Evolutionary conservation across 2,797 vertebrate species (phyloP).

Genomic region (Eulemur rubriventer): DNA sequence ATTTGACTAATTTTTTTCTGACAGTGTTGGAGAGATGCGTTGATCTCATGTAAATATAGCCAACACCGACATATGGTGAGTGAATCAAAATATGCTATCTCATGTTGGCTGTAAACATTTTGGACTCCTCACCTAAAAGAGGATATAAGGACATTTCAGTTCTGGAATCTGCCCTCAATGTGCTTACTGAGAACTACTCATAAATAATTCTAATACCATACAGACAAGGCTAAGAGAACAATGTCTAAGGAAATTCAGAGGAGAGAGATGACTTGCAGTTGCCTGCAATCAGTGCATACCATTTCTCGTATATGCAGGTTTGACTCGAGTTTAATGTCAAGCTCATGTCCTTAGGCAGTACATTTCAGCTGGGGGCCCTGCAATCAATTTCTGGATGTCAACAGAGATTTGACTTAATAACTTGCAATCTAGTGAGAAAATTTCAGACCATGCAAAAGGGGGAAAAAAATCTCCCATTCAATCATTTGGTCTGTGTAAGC

Average conservation of each 20-base stretch:
- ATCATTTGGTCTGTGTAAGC: background rate
- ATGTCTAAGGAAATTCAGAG: background rate
- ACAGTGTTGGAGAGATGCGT: background rate
- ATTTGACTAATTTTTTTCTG: background rate
- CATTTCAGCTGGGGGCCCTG: background rate
- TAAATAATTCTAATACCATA: background rate
- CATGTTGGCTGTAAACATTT: background rate
- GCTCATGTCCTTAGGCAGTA: background rate
- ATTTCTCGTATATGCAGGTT: background rate
- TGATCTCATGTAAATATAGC: background rate
- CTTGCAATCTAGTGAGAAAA: background rate
- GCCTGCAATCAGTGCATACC: background rate
- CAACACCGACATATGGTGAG: background rate
- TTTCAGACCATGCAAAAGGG: background rate
- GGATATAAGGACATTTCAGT: background rate
- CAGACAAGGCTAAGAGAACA: background rate
- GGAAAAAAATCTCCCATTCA: background rate
- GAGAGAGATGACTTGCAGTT: background rate
- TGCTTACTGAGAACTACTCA: background rate
- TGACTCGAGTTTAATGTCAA: background rate
- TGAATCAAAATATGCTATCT: background rate
- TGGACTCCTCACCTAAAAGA: background rate
- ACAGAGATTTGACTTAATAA: conserved; percentile 14
- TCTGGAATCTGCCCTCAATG: background rate
- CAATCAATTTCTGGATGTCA: background rate